Evolutionary conservation across 2,797 vertebrate species (phyloP), one percentile per base, ranked within the genome.

Genomic region (Paedocypris micromegethes): DNA sequence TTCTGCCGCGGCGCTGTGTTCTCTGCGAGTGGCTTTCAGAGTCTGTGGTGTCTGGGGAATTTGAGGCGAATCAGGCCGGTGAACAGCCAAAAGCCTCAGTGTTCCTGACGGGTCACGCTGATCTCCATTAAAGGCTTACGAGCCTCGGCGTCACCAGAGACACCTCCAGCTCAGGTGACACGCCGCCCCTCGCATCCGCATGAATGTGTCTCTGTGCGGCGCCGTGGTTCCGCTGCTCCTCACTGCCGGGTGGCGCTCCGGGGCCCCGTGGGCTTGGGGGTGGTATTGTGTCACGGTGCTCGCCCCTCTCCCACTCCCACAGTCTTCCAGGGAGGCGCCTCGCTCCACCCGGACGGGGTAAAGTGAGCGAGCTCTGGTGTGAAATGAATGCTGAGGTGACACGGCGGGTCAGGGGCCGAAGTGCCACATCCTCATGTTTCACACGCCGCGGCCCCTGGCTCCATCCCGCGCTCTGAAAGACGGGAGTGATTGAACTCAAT

Each of bases 361-460:
- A 88, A 73, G 74, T 82, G 84, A 88, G 83, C 79, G 70, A 80
- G 79, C 80, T 82, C 85, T 79, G 82, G 76, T 81, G 82, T 75
- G 77, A 78, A 77, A 77, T 88, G 84, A 88, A 87, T 82, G 42
- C 72, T 43, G 62, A 65, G 46, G 73, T 66, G 66, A 68, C 69
- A 75, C 56, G 56, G 52, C 44, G 53, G 81, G 83, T 79, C 77
- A 59, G 68, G 68, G 78, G 80, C 54, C 38, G 48, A 70, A 61
- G 51, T 7, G 55, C 61, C 58, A 9, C 46, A 3, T 44, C 43
- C 56, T 62, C 72, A 42, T 9, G 64, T 73, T 69, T 76, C 56
- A 9, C 72, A 61, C 66, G 64, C 58, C 3, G 45, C 23, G 23
- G 23, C 23, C 23, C 23, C 23, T 23, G 23, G 23, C 57, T 47